These are phyloP conservation scores for Gopherus flavomarginatus DNA, from an alignment of 2,113 vertebrate genomes.

Conservation along the genomic window DNA sequence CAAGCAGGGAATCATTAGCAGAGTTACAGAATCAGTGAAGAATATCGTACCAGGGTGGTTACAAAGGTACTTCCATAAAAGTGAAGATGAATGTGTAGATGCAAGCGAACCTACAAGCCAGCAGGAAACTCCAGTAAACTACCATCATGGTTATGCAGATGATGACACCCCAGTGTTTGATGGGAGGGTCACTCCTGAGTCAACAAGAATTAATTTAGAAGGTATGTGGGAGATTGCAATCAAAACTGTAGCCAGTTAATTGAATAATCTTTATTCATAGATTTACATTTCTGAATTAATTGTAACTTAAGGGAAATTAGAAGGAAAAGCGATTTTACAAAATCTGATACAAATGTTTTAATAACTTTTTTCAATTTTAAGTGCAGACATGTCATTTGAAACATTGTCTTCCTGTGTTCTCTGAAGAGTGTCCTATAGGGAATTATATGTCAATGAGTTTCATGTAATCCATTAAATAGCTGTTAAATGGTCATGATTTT, in stretches of 20 bases:
- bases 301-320: conserved; percentile 1
- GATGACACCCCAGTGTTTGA: conserved; percentile 78
- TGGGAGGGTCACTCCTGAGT: conserved; percentile 86
- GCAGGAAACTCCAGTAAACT: conserved; percentile 77
- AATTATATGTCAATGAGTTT: not conserved
- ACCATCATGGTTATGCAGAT: conserved; percentile 77
- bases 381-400: not conserved
- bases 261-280: conserved; percentile 41
- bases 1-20: conserved; percentile 91
- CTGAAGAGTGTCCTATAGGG: not conserved
- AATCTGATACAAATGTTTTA: not conserved
- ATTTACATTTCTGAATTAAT: not conserved
- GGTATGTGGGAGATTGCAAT: conserved; percentile 66
- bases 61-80: conserved; percentile 94
- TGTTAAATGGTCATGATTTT: not conserved
- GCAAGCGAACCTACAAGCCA: conserved; percentile 64
- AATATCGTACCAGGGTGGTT: conserved; percentile 97
- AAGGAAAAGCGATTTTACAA: not conserved
- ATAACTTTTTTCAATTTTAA: not conserved
- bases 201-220: conserved; percentile 87
- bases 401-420: not conserved
- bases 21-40: conserved; percentile 95
- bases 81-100: conserved; percentile 80
- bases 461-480: not conserved
- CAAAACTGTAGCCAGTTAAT: not conserved